Evolutionary conservation across 1,140 invertebrate species (phyloP), one percentile per base, ranked within the genome.

Genomic region (Drosophila ogumai): DNA sequence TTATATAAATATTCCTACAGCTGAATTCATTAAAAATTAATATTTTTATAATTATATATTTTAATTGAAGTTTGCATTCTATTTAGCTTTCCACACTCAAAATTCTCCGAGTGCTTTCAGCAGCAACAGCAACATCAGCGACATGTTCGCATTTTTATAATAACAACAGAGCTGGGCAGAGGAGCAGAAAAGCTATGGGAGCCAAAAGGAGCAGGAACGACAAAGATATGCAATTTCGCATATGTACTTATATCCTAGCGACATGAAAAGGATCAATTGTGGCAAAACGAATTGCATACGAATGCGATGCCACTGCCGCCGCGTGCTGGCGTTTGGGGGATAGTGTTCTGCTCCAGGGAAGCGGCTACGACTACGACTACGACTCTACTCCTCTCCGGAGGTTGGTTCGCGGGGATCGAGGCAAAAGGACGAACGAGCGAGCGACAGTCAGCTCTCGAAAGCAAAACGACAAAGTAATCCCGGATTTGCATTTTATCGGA

Each of bases 251-350:
- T 90, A 90, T 90, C 85, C 85, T 79, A 90, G 85, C 86, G 85
- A 90, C 85, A 90, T 90, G 85, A 90, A 90, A 90, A 90, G 85
- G 85, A 90, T 90, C 85, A 90, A 90, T 90, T 90, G 85, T 90
- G 85, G 85, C 86, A 90, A 90, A 90, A 90, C 85, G 85, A 90
- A 90, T 90, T 90, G 85, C 85, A 90, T 90, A 90, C 85, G 85
- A 90, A 90, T 90, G 85, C 81, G 77, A 82, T 75, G 79, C 54
- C 74, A 80, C 65, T 56, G 63, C 75, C 67, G 79, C 74, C 67
- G 79, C 74, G 75, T 67, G 57, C 67, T 36, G 10, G 12, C 22
- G 32, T 17, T 50, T 32, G 47, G 63, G 60, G 74, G 38, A 34
- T 66, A 58, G 46, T 74, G 52, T 55, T 55, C 52, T 38, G 52